phyloP scores from a whole-genome alignment of 2,888 invertebrate genomes.

The Scaptomyza tumidula region DNA sequence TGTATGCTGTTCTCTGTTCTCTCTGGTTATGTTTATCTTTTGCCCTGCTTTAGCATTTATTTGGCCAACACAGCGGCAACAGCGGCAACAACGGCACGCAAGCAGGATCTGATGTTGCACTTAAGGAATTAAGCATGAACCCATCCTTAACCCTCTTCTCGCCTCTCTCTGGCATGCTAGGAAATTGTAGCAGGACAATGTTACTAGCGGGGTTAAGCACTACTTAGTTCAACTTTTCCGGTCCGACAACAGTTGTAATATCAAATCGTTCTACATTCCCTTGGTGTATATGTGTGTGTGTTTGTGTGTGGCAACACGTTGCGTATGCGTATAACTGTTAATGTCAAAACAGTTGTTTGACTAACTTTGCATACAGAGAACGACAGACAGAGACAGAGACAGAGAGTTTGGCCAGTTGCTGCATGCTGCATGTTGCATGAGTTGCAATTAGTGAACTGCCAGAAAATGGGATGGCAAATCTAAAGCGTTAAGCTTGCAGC shows the following conservation, averaged over 20 bases:
- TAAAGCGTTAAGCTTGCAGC: constrained; percentile 30
- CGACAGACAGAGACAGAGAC: not conserved
- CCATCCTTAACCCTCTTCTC: no score
- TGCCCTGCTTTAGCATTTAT: constrained; percentile 64
- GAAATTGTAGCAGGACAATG: constrained; percentile 1
- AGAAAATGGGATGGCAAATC: constrained; percentile 19
- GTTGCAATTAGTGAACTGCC: constrained; percentile 55
- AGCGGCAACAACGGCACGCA: constrained; percentile 37
- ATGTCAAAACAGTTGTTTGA: constrained; percentile 49
- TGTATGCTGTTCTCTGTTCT: no score
- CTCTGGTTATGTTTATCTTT: constrained; percentile 64
- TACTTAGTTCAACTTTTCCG: constrained; percentile 12
- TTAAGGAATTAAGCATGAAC: constrained; percentile 67
- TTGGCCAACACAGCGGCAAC: constrained; percentile 49
- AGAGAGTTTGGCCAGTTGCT: not conserved
- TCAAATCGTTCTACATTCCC: constrained; percentile 29
- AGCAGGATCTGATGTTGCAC: constrained; percentile 65
- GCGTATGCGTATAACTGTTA: constrained; percentile 50
- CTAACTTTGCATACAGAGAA: constrained; percentile 30
- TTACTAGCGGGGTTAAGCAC: constrained; percentile 5
- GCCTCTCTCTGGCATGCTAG: not conserved
- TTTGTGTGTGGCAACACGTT: constrained; percentile 29
- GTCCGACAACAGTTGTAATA: constrained; percentile 19
- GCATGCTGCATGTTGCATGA: constrained; percentile 44
- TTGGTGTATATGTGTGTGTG: constrained; percentile 3